Evolutionary conservation across 2,888 invertebrate species (phyloP), one percentile per base, ranked within the genome.

Genomic region (Punctoribates punctum): DNA sequence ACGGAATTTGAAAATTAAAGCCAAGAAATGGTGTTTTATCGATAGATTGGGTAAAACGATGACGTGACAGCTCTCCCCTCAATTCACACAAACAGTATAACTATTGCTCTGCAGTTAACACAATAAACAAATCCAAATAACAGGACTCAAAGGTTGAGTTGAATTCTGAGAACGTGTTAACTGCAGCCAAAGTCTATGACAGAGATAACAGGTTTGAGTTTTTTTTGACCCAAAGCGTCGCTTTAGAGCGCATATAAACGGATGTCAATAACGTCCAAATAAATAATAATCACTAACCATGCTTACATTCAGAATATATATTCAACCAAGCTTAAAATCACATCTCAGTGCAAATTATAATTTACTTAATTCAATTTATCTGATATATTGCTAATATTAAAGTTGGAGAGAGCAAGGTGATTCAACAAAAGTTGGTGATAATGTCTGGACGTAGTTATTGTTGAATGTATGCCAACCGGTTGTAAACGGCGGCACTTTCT

Each of bases 401-500:
- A n/a, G n/a, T n/a, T n/a, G n/a, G n/a, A n/a, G n/a, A n/a, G n/a
- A n/a, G n/a, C n/a, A n/a, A n/a, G n/a, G n/a, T n/a, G n/a, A n/a
- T n/a, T n/a, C n/a, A n/a, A n/a, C n/a, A n/a, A n/a, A n/a, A n/a
- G 27, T 5, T 60, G 1, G 11, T 6, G 13, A 20, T 60, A n/a
- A 20, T 5, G n/a, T n/a, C n/a, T n/a, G 20, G 34, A 70, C 70
- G 70, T 70, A 5, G 23, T 46, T 62, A 25, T 0, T 34, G 29
- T 70, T 5, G n/a, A 9, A 6, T 42, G 11, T 13, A 65, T 8
- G 11, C 27, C 15, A 65, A 34, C 65, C 38, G 65, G 65, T 34
- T n/a, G 23, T 23, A 70, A 70, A 42, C 42, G 42, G 70, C 70
- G 70, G 70, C 70, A 70, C 65, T 70, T 70, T 42, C 29, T 70